phyloP scores from a whole-genome alignment of 2,113 vertebrate genomes.

The Cynopterus brachyotis region DNA sequence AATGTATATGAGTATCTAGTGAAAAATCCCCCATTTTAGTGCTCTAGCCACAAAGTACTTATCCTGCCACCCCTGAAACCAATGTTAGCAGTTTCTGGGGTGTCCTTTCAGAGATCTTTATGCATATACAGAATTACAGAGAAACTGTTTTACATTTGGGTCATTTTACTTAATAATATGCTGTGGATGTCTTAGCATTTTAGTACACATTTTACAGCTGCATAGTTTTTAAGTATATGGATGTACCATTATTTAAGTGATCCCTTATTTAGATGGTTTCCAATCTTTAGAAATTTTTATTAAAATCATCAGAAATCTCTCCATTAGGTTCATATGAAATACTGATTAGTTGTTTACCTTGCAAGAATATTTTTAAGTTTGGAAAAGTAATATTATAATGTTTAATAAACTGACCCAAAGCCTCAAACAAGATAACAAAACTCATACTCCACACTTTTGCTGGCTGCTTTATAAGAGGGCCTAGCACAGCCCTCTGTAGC shows the following conservation, averaged over 20 bases:
- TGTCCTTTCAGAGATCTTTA: neutral
- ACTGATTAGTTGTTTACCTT: neutral
- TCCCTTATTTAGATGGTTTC: neutral
- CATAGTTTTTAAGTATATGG: neutral
- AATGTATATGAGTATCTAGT: neutral
- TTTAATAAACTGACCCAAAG: neutral
- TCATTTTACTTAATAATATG: neutral
- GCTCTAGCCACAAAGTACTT: neutral
- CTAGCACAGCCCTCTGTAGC: accelerated
- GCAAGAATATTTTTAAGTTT: neutral
- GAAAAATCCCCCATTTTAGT: neutral
- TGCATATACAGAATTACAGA: neutral
- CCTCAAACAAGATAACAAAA: neutral
- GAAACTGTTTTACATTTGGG: neutral
- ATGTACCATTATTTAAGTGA: neutral
- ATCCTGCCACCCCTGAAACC: neutral
- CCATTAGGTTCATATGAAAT: neutral
- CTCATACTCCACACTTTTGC: neutral
- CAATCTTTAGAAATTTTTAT: slow-evolving; percentile 24
- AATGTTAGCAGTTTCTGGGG: neutral
- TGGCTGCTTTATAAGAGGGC: neutral
- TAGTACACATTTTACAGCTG: neutral
- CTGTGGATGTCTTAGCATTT: neutral
- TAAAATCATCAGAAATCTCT: neutral
- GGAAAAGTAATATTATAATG: neutral